These are phyloP conservation scores for Caloenas nicobarica DNA, from an alignment of 2,113 vertebrate genomes.

Conservation along the genomic window DNA sequence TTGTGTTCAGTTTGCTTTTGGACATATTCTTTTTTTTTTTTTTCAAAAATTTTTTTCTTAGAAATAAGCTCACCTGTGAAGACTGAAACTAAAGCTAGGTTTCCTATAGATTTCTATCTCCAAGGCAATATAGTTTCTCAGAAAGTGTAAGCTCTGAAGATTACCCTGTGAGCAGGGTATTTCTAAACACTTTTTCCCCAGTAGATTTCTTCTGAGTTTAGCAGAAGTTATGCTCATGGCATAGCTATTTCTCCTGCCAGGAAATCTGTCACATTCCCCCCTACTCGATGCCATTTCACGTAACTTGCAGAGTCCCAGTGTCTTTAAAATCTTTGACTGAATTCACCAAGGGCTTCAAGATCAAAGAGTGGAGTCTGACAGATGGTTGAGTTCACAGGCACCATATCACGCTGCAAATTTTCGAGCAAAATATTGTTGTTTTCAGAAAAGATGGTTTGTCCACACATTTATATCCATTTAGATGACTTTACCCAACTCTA, in stretches of 20 bases:
- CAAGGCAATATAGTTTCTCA: not conserved
- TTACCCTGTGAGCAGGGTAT: not conserved
- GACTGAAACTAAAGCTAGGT: not conserved
- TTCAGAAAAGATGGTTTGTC: not conserved
- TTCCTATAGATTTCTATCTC: constrained; percentile 26
- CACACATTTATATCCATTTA: not conserved
- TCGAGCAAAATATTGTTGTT: not conserved
- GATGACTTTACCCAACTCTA: not conserved
- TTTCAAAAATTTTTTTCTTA: not conserved
- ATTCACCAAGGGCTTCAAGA: not conserved
- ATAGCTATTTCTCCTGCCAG: not conserved
- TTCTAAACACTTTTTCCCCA: not conserved
- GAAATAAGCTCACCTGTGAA: not conserved
- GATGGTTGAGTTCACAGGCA: accelerated
- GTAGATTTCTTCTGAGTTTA: not conserved
- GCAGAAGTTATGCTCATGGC: not conserved
- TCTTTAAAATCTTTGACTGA: not conserved
- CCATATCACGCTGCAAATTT: not conserved
- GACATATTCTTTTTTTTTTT: not conserved
- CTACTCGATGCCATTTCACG: not conserved
- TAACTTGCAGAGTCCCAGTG: not conserved
- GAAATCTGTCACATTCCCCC: not conserved
- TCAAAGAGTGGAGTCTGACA: not conserved
- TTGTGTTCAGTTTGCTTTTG: not conserved
- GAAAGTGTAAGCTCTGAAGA: not conserved